phyloP scores from a whole-genome alignment of 2,797 vertebrate species.

The Cirrhinus molitorella region DNA sequence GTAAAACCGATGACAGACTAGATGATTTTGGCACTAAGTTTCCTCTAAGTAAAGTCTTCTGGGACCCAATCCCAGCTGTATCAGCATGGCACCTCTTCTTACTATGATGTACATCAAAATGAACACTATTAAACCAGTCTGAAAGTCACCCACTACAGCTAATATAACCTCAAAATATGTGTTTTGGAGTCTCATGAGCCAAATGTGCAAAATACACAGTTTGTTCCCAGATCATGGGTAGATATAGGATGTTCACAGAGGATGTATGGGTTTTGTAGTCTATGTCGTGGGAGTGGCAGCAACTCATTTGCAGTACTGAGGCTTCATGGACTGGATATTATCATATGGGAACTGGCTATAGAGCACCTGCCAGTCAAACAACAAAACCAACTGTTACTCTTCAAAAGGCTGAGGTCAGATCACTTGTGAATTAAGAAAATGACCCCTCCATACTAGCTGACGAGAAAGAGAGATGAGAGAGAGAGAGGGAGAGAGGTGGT shows the following conservation, averaged over 20 bases:
- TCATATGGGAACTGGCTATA: slow-evolving; percentile 37
- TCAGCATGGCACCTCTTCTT: slow-evolving; percentile 44
- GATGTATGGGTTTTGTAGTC: slow-evolving; percentile 21
- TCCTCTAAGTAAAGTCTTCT: slow-evolving; percentile 7
- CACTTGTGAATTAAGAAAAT: slow-evolving; percentile 58
- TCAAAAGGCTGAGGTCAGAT: slow-evolving; percentile 52
- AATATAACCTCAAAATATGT: not conserved
- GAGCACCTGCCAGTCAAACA: slow-evolving; percentile 49
- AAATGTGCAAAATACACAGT: slow-evolving; percentile 6
- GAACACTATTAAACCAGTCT: slow-evolving; percentile 12
- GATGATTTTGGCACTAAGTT: slow-evolving; percentile 39
- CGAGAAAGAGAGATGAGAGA: slow-evolving; percentile 35
- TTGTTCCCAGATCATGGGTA: not conserved
- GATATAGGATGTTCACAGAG: slow-evolving; percentile 19
- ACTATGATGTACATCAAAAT: slow-evolving; percentile 18
- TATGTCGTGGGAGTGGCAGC: slow-evolving; percentile 29
- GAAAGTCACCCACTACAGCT: not conserved
- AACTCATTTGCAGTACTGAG: slow-evolving; percentile 47
- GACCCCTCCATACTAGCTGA: slow-evolving; percentile 52
- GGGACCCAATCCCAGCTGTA: slow-evolving; percentile 49
- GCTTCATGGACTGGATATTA: slow-evolving; percentile 54
- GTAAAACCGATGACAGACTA: slow-evolving; percentile 21
- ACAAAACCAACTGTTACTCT: slow-evolving; percentile 52
- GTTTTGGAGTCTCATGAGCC: not conserved
- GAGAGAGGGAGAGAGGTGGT: slow-evolving; percentile 50